phyloP scores from a whole-genome alignment of 2,888 invertebrate species.

The Pheosia gnoma region DNA sequence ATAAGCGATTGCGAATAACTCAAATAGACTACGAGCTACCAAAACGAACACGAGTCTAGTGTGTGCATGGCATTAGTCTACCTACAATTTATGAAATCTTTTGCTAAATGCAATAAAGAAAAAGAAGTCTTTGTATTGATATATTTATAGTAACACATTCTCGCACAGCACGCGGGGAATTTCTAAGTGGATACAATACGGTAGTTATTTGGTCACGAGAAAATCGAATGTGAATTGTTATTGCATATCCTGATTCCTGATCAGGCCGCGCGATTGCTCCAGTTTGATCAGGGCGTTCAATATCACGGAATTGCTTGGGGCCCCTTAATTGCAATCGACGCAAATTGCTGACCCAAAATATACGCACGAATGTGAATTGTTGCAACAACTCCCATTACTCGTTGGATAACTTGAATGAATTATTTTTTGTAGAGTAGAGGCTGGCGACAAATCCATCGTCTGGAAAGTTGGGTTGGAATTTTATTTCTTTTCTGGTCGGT shows the following conservation, averaged over 20 bases:
- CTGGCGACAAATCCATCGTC: constrained; percentile 47
- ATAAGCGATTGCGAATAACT: too few species aligned
- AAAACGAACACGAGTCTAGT: too few species aligned
- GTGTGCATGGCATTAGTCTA: too few species aligned
- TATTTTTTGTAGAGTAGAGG: constrained; percentile 4
- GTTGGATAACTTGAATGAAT: neutral
- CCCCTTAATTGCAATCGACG: constrained; percentile 30
- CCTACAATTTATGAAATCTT: too few species aligned
- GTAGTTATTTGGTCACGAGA: constrained; percentile 46
- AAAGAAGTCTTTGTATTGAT: constrained; percentile 9
- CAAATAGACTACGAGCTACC: too few species aligned
- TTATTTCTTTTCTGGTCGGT: constrained; percentile 26
- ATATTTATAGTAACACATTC: neutral
- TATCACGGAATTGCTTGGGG: constrained; percentile 22
- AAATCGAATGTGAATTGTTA: constrained; percentile 59
- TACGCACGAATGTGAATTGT: constrained; percentile 10
- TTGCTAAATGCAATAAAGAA: constrained; percentile 2
- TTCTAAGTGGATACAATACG: constrained; percentile 43
- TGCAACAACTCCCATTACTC: too few species aligned
- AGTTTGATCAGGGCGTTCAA: constrained; percentile 31
- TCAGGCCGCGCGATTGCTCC: constrained; percentile 31
- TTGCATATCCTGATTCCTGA: constrained; percentile 46
- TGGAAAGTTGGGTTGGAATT: constrained; percentile 49
- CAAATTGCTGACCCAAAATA: constrained; percentile 16
- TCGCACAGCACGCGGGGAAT: constrained; percentile 25